These are phyloP conservation scores for Drosophila mayri DNA, from an alignment of 1,140 invertebrate genomes.

Conservation along the genomic window DNA sequence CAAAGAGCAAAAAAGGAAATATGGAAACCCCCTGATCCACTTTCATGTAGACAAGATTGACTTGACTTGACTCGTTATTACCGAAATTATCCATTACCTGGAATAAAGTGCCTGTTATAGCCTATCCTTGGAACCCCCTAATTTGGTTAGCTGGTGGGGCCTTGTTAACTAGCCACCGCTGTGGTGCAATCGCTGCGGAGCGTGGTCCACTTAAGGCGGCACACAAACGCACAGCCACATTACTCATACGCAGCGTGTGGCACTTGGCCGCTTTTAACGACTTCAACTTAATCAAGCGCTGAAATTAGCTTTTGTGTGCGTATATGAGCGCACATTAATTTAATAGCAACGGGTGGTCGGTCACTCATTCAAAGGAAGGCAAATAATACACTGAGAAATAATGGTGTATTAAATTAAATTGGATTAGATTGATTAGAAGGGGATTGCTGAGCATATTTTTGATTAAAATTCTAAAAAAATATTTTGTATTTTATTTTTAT, in stretches of 20 bases:
- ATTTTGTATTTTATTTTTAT: not conserved
- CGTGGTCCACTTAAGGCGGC: constrained; percentile 57
- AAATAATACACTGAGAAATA: constrained; percentile 22
- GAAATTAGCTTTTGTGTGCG: constrained; percentile 82
- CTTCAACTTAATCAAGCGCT: constrained; percentile 82
- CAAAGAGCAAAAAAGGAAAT: not conserved
- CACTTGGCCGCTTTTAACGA: constrained; percentile 78
- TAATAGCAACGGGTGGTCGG: constrained; percentile 69
- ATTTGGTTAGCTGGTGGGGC: constrained; percentile 27
- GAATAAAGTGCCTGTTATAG: constrained; percentile 21
- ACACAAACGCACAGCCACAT: constrained; percentile 46
- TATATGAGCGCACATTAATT: constrained; percentile 82
- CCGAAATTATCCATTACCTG: constrained; percentile 14
- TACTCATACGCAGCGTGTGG: constrained; percentile 79
- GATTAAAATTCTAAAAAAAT: fast-evolving
- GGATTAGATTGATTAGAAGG: too few relatives aligned
- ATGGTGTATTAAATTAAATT: not conserved
- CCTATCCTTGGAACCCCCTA: constrained; percentile 30
- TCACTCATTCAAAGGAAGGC: constrained; percentile 29
- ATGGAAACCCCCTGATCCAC: not conserved
- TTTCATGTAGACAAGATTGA: not conserved
- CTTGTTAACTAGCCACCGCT: constrained; percentile 16
- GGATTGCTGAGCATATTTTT: not conserved
- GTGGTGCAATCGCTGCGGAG: constrained; percentile 14
- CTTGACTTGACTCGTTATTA: constrained; percentile 2